Evolutionary conservation across 2,888 invertebrate genomes (phyloP), one percentile per base, ranked within the genome.

Genomic region (Cheilosia soror): DNA sequence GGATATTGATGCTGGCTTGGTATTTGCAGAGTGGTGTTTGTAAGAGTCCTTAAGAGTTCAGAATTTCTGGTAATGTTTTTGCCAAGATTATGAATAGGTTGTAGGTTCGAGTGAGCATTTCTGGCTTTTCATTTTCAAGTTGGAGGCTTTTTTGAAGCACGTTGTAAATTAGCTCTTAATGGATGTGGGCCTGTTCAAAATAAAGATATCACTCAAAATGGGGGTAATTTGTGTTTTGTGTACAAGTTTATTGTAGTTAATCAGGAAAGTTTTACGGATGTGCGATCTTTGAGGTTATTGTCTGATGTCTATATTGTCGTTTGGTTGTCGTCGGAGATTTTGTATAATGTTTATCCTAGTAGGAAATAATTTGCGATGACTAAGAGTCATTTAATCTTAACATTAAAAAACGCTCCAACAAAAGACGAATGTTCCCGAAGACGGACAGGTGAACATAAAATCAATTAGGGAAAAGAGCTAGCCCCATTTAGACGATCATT

Each of bases 1-100:
- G 58, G 84, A 65, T 84, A 84, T 84, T 75, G 84, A 80, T 75
- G 75, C 69, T 79, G 51, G 49, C 29, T 68, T 63, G 44, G 42
- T 55, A 29, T 60, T 42, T n/a, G n/a, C 13, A 49, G 2, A 40
- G 25, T 33, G 57, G 42, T 57, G 55, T 20, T 4, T 7, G 49
- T 29, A 27, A 68, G 77, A 47, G 57, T 58, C 42, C 40, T 82
- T 65, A 42, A 51, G 71, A 58, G 58, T 77, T 65, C 51, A 11
- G 42, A 65, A 55, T 31, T 62, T 42, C 31, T 27, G 71, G 20
- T 27, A 71, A 60, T 53, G 51, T 62, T 27, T 51, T 49, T 60
- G 49, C 49, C 40, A 53, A 40, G 11, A 29, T 27, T 53, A 20
- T 53, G 53, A 53, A 29, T 53, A 40, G 51, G 27, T 27, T 40